Evolutionary conservation across 2,797 vertebrate species (phyloP).

Genomic region (Mormyrus proboscirostris): DNA sequence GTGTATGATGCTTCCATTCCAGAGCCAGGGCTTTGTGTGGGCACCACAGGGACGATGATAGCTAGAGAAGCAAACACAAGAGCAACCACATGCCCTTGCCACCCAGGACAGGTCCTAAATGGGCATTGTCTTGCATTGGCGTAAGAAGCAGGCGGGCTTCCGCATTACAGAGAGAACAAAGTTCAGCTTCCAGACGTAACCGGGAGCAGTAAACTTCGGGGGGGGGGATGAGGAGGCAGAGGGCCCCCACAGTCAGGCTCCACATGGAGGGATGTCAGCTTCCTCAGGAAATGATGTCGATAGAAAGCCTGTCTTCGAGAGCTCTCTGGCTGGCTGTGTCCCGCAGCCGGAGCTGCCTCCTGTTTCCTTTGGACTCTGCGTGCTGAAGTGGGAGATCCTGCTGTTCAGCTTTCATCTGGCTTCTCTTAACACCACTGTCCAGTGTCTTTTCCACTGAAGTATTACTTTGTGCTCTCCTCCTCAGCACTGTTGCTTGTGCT

Average conservation of each 20-base stretch:
- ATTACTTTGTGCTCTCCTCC: conserved; percentile 15
- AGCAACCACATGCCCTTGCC: neutral
- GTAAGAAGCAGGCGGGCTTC: neutral
- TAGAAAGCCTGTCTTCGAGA: conserved; percentile 33
- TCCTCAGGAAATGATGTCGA: conserved; percentile 48
- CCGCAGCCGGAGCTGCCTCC: conserved; percentile 27
- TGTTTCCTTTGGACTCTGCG: conserved; percentile 24
- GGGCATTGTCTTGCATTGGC: neutral
- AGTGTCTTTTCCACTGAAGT: neutral
- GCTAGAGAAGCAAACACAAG: neutral
- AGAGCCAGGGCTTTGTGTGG: neutral
- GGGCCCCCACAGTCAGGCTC: neutral
- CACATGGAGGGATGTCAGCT: conserved; percentile 9
- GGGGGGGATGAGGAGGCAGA: neutral
- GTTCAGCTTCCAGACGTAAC: neutral
- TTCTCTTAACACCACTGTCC: neutral
- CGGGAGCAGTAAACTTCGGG: neutral
- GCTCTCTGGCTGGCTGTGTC: conserved; percentile 28
- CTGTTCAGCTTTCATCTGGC: neutral
- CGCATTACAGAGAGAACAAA: neutral
- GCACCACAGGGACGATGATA: neutral
- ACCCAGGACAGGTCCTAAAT: neutral
- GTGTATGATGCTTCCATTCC: neutral
- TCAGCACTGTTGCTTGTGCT: conserved; percentile 9
- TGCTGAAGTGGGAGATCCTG: conserved; percentile 31